A percentile compares a stretch with the other conserved stretches of the same genome.
phyloP scores from a whole-genome alignment of 1,140 invertebrate species.

The Batillaria attramentaria region DNA sequence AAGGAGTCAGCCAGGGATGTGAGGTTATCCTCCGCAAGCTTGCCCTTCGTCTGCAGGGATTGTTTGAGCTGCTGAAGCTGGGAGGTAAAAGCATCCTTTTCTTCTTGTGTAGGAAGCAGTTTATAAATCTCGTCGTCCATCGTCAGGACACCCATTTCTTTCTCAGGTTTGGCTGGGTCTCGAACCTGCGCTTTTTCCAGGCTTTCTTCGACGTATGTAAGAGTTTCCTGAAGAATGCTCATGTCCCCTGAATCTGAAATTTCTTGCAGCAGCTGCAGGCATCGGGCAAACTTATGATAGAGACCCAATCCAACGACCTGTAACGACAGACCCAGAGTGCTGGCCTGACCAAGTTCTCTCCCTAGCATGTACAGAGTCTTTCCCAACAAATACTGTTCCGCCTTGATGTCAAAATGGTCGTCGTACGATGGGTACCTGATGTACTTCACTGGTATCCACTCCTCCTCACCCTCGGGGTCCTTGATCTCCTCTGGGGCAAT shows the following conservation, averaged over 20 bases:
- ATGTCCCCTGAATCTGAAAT: constrained; percentile 28
- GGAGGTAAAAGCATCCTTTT: constrained; percentile 40
- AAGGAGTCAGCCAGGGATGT: constrained; percentile 22
- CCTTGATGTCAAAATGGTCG: constrained; percentile 66
- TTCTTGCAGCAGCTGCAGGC: constrained; percentile 46
- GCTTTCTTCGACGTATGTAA: constrained; percentile 46
- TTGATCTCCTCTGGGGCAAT: constrained; percentile 30
- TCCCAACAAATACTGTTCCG: constrained; percentile 58
- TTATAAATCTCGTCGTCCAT: constrained; percentile 56
- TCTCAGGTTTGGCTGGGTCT: constrained; percentile 51
- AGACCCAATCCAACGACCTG: constrained; percentile 55
- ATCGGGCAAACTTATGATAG: constrained; percentile 61
- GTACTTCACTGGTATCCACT: constrained; percentile 53
- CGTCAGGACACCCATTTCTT: constrained; percentile 48
- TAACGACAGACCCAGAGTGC: not conserved
- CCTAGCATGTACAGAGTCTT: constrained; percentile 51
- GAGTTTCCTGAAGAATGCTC: constrained; percentile 40
- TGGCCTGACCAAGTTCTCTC: not conserved
- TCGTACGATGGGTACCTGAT: constrained; percentile 60
- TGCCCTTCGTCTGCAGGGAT: constrained; percentile 23
- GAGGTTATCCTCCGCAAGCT: constrained; percentile 33
- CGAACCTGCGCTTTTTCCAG: constrained; percentile 50
- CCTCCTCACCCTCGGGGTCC: constrained; percentile 46
- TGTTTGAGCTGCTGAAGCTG: constrained; percentile 33
- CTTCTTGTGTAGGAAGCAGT: constrained; percentile 48